A percentile compares a stretch with the other conserved stretches of the same genome.
Conservation (phyloP, 2,888 invertebrate species). For the Caenorhabditis panamensis region DNA sequence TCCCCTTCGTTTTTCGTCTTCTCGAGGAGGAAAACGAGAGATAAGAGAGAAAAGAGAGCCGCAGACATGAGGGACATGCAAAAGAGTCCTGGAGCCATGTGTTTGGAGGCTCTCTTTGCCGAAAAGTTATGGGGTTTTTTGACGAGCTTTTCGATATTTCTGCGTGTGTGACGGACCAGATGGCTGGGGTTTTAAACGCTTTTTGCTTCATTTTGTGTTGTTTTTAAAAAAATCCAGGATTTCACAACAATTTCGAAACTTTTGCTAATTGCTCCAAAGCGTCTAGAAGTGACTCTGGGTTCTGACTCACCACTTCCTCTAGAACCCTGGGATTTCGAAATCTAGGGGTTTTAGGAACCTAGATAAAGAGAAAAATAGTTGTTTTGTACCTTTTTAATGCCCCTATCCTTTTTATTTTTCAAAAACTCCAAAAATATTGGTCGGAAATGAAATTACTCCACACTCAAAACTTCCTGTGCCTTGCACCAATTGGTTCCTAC, state of each 20-base stretch:
- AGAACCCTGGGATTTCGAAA: background rate
- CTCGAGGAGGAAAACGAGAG: background rate
- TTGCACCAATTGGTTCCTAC: slow-evolving; percentile 2
- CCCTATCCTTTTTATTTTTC: background rate
- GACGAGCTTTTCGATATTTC: background rate
- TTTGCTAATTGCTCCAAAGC: no score
- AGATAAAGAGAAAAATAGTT: no score
- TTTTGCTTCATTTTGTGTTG: no score
- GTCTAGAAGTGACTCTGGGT: no score
- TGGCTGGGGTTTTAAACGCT: no score
- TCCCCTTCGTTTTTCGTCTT: background rate
- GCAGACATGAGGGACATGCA: background rate
- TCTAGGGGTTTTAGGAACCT: no score
- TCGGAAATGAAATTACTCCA: slow-evolving; percentile 31
- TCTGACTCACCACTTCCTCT: no score
- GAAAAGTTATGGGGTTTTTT: no score
- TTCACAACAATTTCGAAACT: no score
- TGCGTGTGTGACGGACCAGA: no score
- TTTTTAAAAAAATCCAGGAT: no score
- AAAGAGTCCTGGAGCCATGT: background rate
- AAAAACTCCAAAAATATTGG: background rate
- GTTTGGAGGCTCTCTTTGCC: background rate
- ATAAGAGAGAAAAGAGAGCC: background rate
- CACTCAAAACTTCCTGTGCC: background rate
- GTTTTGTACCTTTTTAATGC: background rate